A percentile compares a stretch with the other conserved stretches of the same genome.
Conservation (phyloP, 2,797 vertebrate species). For the Loriculus beryllinus region DNA sequence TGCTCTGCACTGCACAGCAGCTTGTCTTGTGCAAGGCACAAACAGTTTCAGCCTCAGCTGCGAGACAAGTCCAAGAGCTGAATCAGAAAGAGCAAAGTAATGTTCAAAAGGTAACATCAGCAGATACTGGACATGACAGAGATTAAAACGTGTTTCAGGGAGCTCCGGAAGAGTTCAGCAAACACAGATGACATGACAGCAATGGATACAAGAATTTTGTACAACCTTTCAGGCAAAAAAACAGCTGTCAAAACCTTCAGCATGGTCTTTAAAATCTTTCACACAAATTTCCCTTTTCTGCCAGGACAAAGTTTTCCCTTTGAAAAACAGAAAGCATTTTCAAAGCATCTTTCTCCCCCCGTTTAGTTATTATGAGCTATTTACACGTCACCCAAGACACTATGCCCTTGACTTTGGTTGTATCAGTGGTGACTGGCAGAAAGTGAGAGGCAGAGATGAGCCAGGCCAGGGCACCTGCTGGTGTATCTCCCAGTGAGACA, state of each 20-base stretch:
- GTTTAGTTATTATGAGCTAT: background rate
- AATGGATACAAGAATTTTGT: background rate
- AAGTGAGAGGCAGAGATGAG: background rate
- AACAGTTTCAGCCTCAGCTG: background rate
- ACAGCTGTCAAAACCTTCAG: constrained; percentile 5
- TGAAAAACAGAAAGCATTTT: background rate
- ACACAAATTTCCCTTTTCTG: background rate
- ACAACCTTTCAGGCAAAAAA: background rate
- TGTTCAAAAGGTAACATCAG: background rate
- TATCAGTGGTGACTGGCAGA: background rate
- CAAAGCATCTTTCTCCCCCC: background rate
- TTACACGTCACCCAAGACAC: background rate
- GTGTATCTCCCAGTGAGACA: background rate
- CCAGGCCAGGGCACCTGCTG: background rate
- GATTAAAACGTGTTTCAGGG: background rate
- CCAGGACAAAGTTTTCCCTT: constrained; percentile 15
- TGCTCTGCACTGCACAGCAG: background rate
- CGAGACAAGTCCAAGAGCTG: background rate
- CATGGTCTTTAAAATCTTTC: background rate
- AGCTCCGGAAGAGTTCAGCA: background rate
- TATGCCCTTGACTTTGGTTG: background rate
- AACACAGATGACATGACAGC: background rate
- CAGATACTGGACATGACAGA: background rate
- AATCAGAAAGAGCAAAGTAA: background rate
- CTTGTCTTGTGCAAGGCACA: background rate